Evolutionary conservation across 2,797 vertebrate species (phyloP).

Genomic region (Trachurus trachurus): DNA sequence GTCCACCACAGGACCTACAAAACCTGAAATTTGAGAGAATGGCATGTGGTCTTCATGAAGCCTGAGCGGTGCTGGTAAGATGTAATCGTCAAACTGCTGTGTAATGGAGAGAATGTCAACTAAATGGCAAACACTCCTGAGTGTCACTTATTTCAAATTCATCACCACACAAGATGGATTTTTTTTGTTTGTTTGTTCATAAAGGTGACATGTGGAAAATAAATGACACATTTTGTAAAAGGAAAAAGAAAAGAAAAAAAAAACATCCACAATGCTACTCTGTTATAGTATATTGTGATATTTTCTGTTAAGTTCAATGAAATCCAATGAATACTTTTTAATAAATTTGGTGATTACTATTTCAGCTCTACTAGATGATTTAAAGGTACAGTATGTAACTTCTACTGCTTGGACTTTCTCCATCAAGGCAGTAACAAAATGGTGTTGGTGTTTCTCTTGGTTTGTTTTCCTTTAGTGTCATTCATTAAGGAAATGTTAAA

Average conservation of each 20-base stretch:
- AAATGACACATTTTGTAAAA: neutral
- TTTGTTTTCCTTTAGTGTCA: no score
- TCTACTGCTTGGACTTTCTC: no score
- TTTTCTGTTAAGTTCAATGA: conserved; percentile 10
- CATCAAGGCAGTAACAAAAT: no score
- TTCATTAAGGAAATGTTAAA: no score
- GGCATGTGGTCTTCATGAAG: neutral
- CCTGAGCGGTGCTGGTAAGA: neutral
- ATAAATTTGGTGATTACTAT: conserved; percentile 28
- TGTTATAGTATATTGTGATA: neutral
- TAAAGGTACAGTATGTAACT: conserved; percentile 2
- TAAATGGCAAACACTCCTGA: neutral
- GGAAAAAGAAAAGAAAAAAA: neutral
- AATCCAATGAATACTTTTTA: conserved; percentile 2
- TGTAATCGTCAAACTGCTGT: neutral
- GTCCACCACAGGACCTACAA: neutral
- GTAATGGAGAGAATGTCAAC: neutral
- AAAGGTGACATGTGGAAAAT: neutral
- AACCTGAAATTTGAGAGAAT: neutral
- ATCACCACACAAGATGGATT: neutral
- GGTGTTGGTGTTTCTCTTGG: no score
- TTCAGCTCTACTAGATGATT: conserved; percentile 34
- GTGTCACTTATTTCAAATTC: conserved; percentile 6
- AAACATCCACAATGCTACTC: neutral
- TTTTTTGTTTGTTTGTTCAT: conserved; percentile 3